Conservation (phyloP, 2,113 vertebrate species). For the Pitta sordida region DNA sequence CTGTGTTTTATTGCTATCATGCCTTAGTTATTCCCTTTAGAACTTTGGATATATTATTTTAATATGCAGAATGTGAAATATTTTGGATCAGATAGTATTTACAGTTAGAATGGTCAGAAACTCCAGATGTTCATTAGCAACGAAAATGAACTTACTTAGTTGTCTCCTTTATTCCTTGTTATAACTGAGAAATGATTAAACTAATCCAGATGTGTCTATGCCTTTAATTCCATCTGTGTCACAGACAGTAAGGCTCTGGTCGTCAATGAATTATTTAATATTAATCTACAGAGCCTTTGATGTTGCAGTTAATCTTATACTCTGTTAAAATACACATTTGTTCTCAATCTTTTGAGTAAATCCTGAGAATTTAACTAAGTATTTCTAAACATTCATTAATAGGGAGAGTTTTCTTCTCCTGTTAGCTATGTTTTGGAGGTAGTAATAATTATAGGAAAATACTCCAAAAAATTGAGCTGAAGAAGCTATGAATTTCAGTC, state of each 20-base stretch:
- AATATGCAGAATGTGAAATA: slow-evolving; percentile 36
- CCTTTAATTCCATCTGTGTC: slow-evolving; percentile 16
- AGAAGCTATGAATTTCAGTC: neutral
- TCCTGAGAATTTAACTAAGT: neutral
- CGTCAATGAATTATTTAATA: neutral
- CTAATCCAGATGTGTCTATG: slow-evolving; percentile 47
- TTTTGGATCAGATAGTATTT: slow-evolving; percentile 48
- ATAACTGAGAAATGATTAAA: slow-evolving; percentile 40
- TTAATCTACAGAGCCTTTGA: slow-evolving; percentile 16
- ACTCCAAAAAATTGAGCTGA: fast-evolving
- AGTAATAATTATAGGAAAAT: neutral
- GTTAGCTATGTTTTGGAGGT: neutral
- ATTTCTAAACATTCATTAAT: neutral
- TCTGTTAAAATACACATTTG: neutral
- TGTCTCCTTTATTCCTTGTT: neutral
- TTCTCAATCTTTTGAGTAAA: neutral
- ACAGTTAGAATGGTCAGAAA: neutral
- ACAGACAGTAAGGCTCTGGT: slow-evolving; percentile 5
- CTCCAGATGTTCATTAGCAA: slow-evolving; percentile 44
- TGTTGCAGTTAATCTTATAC: neutral
- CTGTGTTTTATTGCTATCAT: neutral
- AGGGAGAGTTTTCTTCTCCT: neutral
- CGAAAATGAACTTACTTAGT: neutral
- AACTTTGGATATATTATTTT: neutral
- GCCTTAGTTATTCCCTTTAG: neutral